A percentile compares a stretch with the other conserved stretches of the same genome.
Conservation (phyloP, 2,888 invertebrate genomes). For the Troglohyphantes excavatus region DNA sequence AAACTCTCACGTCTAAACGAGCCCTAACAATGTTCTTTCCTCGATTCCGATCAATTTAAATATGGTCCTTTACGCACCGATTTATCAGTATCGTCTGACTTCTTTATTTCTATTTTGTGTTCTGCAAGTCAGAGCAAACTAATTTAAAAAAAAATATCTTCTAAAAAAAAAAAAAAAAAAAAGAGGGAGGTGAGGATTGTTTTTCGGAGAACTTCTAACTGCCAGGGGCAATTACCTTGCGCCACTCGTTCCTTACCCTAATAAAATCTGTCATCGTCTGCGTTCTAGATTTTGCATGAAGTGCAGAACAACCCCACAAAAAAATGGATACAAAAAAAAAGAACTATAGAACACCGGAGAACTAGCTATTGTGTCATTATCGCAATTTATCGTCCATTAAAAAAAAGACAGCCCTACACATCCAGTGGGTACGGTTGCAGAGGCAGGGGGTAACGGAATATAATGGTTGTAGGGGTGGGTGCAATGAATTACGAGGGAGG, state of each 20-base stretch:
- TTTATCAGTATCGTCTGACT: too few relatives aligned
- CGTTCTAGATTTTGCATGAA: not conserved
- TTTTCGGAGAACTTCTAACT: too few relatives aligned
- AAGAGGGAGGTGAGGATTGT: too few relatives aligned
- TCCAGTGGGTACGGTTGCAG: constrained; percentile 22
- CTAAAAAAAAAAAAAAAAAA: too few relatives aligned
- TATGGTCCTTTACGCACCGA: too few relatives aligned
- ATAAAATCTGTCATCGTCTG: constrained; percentile 8
- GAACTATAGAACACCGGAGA: constrained; percentile 56
- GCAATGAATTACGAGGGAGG: constrained; percentile 76
- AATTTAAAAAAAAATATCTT: too few relatives aligned
- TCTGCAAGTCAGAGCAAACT: too few relatives aligned
- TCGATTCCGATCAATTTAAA: too few relatives aligned
- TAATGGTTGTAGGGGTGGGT: constrained; percentile 68
- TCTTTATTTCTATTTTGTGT: too few relatives aligned
- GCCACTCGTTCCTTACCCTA: not conserved
- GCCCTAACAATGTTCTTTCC: too few relatives aligned
- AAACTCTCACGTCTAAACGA: too few relatives aligned
- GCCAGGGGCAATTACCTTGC: not conserved
- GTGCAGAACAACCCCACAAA: constrained; percentile 4
- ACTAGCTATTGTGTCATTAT: constrained; percentile 71
- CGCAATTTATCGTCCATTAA: constrained; percentile 75
- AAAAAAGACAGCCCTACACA: constrained; percentile 61
- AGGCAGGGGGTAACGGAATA: constrained; percentile 59
- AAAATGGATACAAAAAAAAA: constrained; percentile 3